These are phyloP conservation scores for Seladonia tumulorum DNA, from an alignment of 2,888 invertebrate species.

Conservation along the genomic window DNA sequence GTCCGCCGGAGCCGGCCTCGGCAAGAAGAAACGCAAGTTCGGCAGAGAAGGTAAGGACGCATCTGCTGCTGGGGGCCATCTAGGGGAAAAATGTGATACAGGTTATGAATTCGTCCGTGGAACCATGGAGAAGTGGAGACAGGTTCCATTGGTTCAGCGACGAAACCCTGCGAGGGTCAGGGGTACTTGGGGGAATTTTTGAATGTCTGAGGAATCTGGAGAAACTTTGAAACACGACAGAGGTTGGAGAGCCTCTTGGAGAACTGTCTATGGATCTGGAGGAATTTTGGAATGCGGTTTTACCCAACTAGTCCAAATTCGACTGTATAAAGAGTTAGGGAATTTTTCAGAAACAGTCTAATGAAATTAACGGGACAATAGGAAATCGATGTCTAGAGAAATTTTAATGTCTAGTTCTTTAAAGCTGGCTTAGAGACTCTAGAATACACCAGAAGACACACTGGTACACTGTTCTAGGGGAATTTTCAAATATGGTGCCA, in stretches of 20 bases:
- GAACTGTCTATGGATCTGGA: neutral
- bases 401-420: neutral
- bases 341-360: neutral
- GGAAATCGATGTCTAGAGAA: neutral
- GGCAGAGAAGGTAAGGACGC: slow-evolving; percentile 89
- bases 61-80: neutral
- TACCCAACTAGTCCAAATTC: no score
- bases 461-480: neutral
- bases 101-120: neutral
- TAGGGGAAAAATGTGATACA: neutral
- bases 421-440: no score
- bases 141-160: neutral
- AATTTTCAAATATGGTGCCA: neutral
- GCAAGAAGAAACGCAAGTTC: slow-evolving; percentile 93
- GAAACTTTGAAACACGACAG: no score
- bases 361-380: neutral
- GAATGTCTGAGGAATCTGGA: neutral
- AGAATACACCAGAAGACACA: no score
- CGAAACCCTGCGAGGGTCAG: neutral
- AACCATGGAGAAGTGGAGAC: neutral
- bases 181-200: neutral
- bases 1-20: slow-evolving; percentile 84
- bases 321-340: no score
- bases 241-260: no score
- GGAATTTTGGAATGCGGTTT: neutral